phyloP scores from a whole-genome alignment of 2,797 vertebrate species.

The Chelidonichthys spinosus region DNA sequence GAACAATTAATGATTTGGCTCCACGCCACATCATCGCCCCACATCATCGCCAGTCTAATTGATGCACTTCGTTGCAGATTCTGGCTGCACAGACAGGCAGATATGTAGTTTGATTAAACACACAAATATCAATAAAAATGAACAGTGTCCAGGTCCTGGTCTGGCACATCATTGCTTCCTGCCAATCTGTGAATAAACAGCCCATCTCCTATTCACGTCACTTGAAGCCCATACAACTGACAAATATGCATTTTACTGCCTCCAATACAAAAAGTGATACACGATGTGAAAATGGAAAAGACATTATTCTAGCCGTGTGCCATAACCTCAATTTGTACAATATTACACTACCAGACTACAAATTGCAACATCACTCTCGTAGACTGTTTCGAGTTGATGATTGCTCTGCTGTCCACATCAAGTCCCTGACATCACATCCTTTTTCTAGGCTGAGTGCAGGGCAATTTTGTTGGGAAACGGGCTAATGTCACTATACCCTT shows the following conservation, averaged over 20 bases:
- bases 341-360: background rate
- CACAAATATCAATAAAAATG: background rate
- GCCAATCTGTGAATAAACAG: background rate
- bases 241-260: conserved; percentile 7
- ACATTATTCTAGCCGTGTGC: background rate
- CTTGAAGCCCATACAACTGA: background rate
- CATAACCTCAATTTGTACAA: background rate
- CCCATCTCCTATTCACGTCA: background rate
- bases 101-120: background rate
- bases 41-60: background rate
- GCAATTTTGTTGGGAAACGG: background rate
- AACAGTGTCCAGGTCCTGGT: background rate
- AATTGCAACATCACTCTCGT: background rate
- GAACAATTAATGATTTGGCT: background rate
- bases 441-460: conserved; percentile 3
- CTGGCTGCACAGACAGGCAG: background rate
- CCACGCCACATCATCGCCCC: background rate
- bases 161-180: background rate
- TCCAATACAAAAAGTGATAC: background rate
- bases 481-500: background rate
- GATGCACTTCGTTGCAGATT: background rate
- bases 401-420: background rate
- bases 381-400: conserved; percentile 1
- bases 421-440: background rate
- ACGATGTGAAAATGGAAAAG: background rate